phyloP scores from a whole-genome alignment of 2,113 vertebrate genomes.

The Cnemophilus loriae region DNA sequence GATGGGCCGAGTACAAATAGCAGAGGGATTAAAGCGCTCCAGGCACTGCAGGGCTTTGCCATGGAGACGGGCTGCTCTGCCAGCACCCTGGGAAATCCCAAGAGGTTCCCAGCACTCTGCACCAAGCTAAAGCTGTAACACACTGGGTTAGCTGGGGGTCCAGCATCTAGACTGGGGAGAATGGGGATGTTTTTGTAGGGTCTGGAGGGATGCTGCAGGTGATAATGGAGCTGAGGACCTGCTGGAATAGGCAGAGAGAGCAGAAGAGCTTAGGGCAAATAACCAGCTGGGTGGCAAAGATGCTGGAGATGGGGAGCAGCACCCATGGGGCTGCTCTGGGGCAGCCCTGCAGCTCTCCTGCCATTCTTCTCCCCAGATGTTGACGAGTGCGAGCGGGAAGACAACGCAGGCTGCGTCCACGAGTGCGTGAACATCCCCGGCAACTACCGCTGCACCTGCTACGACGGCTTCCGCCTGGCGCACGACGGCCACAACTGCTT shows the following conservation, averaged over 20 bases:
- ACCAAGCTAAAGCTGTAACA: not conserved
- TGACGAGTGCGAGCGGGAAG: conserved; percentile 91
- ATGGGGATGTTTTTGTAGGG: not conserved
- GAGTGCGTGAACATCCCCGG: conserved; percentile 98
- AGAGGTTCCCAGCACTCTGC: not conserved
- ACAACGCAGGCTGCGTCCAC: conserved; percentile 94
- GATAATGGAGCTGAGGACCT: not conserved
- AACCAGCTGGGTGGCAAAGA: not conserved
- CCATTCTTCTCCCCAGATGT: conserved; percentile 77
- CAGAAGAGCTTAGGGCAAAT: not conserved
- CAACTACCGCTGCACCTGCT: conserved; percentile 97
- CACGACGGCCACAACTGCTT: conserved; percentile 97
- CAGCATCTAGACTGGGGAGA: not conserved
- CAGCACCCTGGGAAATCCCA: not conserved
- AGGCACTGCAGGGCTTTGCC: not conserved
- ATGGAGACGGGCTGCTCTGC: not conserved
- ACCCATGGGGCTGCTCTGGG: accelerated
- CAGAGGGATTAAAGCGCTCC: not conserved
- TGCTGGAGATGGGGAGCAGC: not conserved
- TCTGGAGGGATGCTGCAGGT: not conserved
- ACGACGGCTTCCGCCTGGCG: conserved; percentile 92
- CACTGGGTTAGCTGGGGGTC: not conserved
- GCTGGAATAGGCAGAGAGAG: not conserved
- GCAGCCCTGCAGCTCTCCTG: not conserved
- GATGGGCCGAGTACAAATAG: not conserved